phyloP scores from a whole-genome alignment of 2,113 vertebrate species.

The Hydrolagus affinis region DNA sequence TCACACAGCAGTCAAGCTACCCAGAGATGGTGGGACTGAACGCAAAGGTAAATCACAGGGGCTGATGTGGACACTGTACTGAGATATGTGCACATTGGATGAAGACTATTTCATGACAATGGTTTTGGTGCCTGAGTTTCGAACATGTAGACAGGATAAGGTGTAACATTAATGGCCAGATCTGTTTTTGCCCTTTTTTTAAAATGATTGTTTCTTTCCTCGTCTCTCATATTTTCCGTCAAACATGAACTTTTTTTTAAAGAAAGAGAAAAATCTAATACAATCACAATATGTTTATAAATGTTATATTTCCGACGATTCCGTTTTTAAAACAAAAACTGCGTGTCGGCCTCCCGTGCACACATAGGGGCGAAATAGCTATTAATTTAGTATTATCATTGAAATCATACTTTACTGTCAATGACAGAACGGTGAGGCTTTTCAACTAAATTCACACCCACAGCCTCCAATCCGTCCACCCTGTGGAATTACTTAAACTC shows the following conservation, averaged over 20 bases:
- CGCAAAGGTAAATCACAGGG: too few species aligned
- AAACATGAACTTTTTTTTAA: conserved; percentile 21
- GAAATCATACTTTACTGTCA: conserved; percentile 6
- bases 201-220: conserved; percentile 3
- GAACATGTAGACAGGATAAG: conserved; percentile 3
- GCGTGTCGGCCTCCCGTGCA: neutral
- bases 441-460: conserved; percentile 1
- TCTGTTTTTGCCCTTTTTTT: conserved; percentile 5
- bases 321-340: conserved; percentile 15
- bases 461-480: neutral
- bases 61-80: too few species aligned
- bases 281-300: conserved; percentile 24
- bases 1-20: too few species aligned
- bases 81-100: too few species aligned
- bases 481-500: conserved; percentile 7
- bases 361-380: conserved; percentile 23
- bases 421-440: neutral
- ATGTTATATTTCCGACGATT: conserved; percentile 6
- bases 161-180: neutral
- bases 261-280: conserved; percentile 11
- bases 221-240: conserved; percentile 9
- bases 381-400: neutral
- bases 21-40: too few species aligned
- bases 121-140: neutral
- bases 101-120: too few species aligned